Base-by-base conservation (phyloP, 2,888 invertebrate genomes). In the Asteroscopus sphinx region DNA sequence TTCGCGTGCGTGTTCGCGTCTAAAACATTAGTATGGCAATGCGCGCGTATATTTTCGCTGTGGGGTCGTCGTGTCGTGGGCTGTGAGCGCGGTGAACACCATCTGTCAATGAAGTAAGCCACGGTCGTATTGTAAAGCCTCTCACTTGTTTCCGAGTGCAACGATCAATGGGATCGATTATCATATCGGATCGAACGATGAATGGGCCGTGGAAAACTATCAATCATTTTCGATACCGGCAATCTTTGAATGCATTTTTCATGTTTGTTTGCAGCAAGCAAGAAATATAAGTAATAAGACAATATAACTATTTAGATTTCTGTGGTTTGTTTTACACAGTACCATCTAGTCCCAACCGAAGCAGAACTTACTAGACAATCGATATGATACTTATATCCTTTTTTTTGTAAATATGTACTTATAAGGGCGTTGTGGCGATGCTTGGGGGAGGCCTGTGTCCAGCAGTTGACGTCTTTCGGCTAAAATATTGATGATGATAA, bases 81-180 rank as follows among this genome's bases (percentile, higher is more conserved):
- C 77, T 79, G 70, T 66, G 66, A 69, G 64, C 81, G 37, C 37
- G 76, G 81, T 51, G 71, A 70, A 57, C 82, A 81, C 83, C 83
- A 88, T 87, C 88, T 83, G 87, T 88, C 86, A 88, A 87, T 86
- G 88, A 88, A 82, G 82, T 86, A 85, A 90, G 89, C 82, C 91
- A 91, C 85, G 90, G 92, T 80, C 91, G 76, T 63, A 68, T 65
- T 59, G 59, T 69, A 59, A 58, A 81, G 79, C 91, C 92, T 88
- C 90, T 91, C 91, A 90, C 92, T 87, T 76, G 64, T 73, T 77
- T 79, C 75, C 72, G 68, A 79, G 59, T 73, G 77, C 76, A 76
- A 37, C 44, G 56, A 71, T 73, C 73, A 75, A 70, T 71, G 62
- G 57, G 45, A 33, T 9, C 8, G 55, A 28, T 47, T 40, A 44